Base-by-base conservation (phyloP, 2,113 vertebrate genomes). In the Centropus unirufus region DNA sequence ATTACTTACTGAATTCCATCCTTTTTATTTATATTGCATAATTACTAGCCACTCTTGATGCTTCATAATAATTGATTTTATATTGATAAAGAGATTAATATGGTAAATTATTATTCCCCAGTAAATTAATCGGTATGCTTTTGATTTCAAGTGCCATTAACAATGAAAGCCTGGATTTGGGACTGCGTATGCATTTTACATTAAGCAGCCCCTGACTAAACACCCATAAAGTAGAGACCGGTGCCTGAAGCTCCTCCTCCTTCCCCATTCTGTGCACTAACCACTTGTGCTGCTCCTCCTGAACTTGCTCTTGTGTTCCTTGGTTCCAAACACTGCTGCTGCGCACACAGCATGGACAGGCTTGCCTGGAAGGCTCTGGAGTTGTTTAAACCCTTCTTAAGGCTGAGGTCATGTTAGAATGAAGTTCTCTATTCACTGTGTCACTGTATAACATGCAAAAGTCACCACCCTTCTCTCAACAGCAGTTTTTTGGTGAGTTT, bases 41-140 rank as follows among this genome's bases (percentile, higher is more conserved):
- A 96, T 96, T 90, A 93, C 78, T 80, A 92, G 68, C 90, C 80
- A 86, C 84, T 90, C 88, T 74, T 66, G 39, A 72, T 92, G 93
- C 90, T 94, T 96, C 78, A 13, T 90, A 97, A 97, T 96, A 97
- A 97, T 93, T 96, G 73, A 64, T 66, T 96, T 93, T 93, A 90
- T 95, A 92, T 86, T 95, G 95, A 92, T 91, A 93, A 95, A 95
- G 94, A 96, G 93, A 93, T 93, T 79, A 93, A 95, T 96, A 81
- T 0, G 19, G 64, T 66, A 59, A 95, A 94, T 88, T 87, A 95
- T 97, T 66, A 95, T 94, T 96, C 70, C 83, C 80, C 49, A 61
- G 46, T 66, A 96, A 95, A 94, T 92, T 70, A 97, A 95, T 96
- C 70, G n/a, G 66, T 74, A 62, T 44, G 92, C 86, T 95, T 96